phyloP scores from a whole-genome alignment of 2,888 invertebrate species.

The Himalopsyche japonica region DNA sequence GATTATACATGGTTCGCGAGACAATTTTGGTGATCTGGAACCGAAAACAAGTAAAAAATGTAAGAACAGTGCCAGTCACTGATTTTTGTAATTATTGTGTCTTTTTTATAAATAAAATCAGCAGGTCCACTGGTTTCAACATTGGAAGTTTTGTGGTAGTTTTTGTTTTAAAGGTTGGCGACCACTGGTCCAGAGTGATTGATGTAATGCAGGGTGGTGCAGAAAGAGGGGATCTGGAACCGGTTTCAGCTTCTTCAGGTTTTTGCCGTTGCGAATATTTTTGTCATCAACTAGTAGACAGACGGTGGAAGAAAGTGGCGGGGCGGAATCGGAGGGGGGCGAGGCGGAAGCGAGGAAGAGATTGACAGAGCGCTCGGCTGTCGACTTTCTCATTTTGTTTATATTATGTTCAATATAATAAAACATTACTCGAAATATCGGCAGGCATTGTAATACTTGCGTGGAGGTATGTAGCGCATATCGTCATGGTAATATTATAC shows the following conservation, averaged over 20 bases:
- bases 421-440: not conserved
- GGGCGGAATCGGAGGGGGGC: not conserved
- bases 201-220: not conserved
- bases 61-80: too few species aligned
- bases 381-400: not conserved
- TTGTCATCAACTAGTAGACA: conserved; percentile 3
- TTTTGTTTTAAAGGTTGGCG: too few species aligned
- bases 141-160: too few species aligned
- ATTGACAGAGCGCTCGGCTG: not conserved
- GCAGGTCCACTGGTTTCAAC: too few species aligned
- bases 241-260: conserved; percentile 9
- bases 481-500: not conserved
- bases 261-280: conserved; percentile 11
- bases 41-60: too few species aligned
- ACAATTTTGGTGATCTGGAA: too few species aligned
- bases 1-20: too few species aligned
- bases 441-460: not conserved
- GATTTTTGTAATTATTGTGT: too few species aligned
- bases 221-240: not conserved
- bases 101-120: too few species aligned
- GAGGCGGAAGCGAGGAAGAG: not conserved
- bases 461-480: not conserved
- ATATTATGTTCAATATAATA: not conserved
- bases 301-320: conserved; percentile 12
- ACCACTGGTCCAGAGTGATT: not conserved